Evolutionary conservation across 2,888 invertebrate species (phyloP), one percentile per base, ranked within the genome.

Genomic region (Parnassius smintheus): DNA sequence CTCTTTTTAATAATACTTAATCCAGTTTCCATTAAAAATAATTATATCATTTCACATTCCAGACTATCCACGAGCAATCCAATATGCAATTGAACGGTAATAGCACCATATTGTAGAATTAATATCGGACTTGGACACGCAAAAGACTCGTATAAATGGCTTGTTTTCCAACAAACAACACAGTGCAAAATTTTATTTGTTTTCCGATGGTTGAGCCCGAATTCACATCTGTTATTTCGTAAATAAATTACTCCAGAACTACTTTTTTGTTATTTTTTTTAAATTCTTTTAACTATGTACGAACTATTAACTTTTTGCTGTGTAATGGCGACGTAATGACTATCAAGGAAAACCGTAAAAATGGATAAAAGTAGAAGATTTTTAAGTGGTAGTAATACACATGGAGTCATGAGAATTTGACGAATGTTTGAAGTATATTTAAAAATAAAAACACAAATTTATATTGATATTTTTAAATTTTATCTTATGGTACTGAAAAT

Each of bases 1-100:
- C 13, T 2, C 9, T 49, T 11, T 48, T 49, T 13, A 49, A 12
- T 49, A 49, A 49, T 49, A 13, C 49, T 61, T 22, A 18, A 18
- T 44, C 18, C 25, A 56, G 56, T 61, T 25, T 11, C 42, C 35
- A 57, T 62, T 62, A 62, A 10, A 10, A n/a, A 46, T 41, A 56
- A 52, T 52, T 51, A 18, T 51, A 35, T 60, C 7, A 61, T 22
- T 0, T 45, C 18, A 51, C 13, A 61, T 46, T 48, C 59, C 58
- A 59, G 62, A 41, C 22, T 11, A 45, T 46, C 57, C 59, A 56
- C 18, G 59, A 54, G 49, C 56, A 22, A 63, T 61, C 58, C 65
- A 59, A 61, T 61, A 60, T 59, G 66, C 65, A 63, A 63, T 67
- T 63, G 66, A 67, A 59, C 62, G 49, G 62, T 62, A 66, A 66